These are phyloP conservation scores for Acromyrmex echinatior DNA, from an alignment of 1,140 invertebrate genomes.

Conservation along the genomic window DNA sequence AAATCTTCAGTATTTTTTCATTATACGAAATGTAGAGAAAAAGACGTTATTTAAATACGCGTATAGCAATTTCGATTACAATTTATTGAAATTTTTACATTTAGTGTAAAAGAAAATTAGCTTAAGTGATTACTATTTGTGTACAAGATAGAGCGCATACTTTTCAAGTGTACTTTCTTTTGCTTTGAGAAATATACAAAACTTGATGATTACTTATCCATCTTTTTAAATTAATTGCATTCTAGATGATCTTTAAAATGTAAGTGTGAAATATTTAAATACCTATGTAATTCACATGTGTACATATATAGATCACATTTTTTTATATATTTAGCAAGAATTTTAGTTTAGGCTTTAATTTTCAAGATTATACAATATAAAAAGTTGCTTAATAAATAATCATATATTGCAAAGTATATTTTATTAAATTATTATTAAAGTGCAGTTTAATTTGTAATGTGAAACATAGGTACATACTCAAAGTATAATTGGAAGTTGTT, in stretches of 20 bases:
- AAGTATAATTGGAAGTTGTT: neutral
- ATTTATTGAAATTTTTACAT: conserved; percentile 2
- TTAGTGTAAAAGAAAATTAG: conserved; percentile 1
- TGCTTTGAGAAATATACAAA: conserved; percentile 31
- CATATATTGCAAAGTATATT: neutral
- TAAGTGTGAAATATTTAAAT: conserved; percentile 1
- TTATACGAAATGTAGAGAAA: neutral
- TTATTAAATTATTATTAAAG: conserved; percentile 12
- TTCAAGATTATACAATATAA: neutral
- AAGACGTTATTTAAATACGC: conserved; percentile 25
- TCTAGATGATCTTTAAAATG: conserved; percentile 19
- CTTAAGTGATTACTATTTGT: neutral
- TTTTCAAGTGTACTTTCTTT: conserved; percentile 26
- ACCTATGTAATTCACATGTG: neutral
- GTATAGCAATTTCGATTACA: neutral
- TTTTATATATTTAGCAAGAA: neutral
- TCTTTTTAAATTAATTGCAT: neutral
- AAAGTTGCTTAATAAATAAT: neutral
- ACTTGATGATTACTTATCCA: neutral
- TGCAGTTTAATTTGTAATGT: neutral
- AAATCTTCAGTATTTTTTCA: conserved; percentile 41
- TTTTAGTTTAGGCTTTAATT: neutral
- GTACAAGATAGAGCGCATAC: neutral
- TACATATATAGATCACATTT: neutral
- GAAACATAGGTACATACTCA: neutral